These are phyloP conservation scores for Misgurnus mizolepis DNA, from an alignment of 2,113 vertebrate species.

Conservation along the genomic window DNA sequence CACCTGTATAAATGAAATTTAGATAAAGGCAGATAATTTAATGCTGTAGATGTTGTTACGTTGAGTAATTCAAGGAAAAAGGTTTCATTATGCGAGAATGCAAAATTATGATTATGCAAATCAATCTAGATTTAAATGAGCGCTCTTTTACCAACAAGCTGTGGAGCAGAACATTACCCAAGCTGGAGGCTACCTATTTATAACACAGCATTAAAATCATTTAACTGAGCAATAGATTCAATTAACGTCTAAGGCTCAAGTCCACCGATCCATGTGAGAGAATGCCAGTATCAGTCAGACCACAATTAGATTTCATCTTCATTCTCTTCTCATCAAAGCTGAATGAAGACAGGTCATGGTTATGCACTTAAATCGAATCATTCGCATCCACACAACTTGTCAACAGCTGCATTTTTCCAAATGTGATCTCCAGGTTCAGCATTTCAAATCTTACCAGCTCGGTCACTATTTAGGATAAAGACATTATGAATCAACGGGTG, in stretches of 20 bases:
- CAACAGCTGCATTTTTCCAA: conserved; percentile 11
- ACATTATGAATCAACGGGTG: conserved; percentile 75
- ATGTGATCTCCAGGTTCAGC: conserved; percentile 7
- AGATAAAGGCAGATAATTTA: conserved; percentile 43
- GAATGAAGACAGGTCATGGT: conserved; percentile 10
- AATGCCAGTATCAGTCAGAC: conserved; percentile 36
- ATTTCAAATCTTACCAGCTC: neutral
- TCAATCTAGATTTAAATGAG: conserved; percentile 75
- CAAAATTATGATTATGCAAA: conserved; percentile 67
- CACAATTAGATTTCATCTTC: conserved; percentile 46
- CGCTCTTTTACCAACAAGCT: conserved; percentile 75
- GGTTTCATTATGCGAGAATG: conserved; percentile 54
- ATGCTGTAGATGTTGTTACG: conserved; percentile 36
- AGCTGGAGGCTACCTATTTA: conserved; percentile 74
- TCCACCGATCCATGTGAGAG: conserved; percentile 43
- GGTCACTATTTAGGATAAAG: conserved; percentile 73
- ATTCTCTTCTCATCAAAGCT: conserved; percentile 50
- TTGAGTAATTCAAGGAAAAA: conserved; percentile 43
- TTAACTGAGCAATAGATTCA: conserved; percentile 76
- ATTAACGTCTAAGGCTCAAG: conserved; percentile 76
- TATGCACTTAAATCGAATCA: conserved; percentile 6
- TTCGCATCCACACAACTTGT: conserved; percentile 32
- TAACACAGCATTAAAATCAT: conserved; percentile 76
- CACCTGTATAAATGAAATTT: conserved; percentile 44
- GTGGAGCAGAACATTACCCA: conserved; percentile 75